Base-by-base conservation (phyloP, 2,797 vertebrate genomes). In the Pangasius mekongensis region DNA sequence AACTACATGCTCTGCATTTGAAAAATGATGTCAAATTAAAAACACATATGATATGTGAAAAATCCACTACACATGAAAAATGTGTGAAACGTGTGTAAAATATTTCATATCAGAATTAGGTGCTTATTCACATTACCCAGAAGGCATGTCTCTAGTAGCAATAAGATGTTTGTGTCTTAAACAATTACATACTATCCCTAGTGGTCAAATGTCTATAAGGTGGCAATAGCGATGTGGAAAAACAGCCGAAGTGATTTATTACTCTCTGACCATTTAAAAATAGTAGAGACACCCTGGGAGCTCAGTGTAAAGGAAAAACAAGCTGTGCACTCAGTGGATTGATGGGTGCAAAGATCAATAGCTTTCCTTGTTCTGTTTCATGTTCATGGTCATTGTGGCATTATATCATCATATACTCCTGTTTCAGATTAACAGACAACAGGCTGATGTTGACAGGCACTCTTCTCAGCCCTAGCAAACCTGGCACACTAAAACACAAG, bases 341-440 rank as follows among this genome's bases (percentile, higher is more conserved):
- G 74, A n/a, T 81, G 76, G 71, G 54, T 30, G 8, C 39, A 64
- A 66, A 54, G 20, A 88, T 87, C 87, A 89, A 85, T 85, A 66
- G n/a, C n/a, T 20, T 56, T 78, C 16, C 7, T 56, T 54, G n/a
- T 78, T 22, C 49, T 24, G 22, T 88, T 47, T 43, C 54, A 54
- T 43, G 84, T 30, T 49, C 49, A 30, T 54, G 27, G 30, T 56
- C 30, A 56, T 24, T 1, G 4, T 0, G 7, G 16, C 27, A 60
- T 81, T 81, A 60, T 24, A 60, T 7, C 56, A 39, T 27, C 33
- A 81, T 39, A 10, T 11, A 22, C 20, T 58, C 11, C 20, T 62
- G 10, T 73, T 80, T 73, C 62, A 67, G 43, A 76, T 76, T 3
- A 60, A 47, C 20, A n/a, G 24, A 73, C 84, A 86, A 80, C 20